phyloP scores from a whole-genome alignment of 2,888 invertebrate genomes.

The Choristoneura rosaceana region DNA sequence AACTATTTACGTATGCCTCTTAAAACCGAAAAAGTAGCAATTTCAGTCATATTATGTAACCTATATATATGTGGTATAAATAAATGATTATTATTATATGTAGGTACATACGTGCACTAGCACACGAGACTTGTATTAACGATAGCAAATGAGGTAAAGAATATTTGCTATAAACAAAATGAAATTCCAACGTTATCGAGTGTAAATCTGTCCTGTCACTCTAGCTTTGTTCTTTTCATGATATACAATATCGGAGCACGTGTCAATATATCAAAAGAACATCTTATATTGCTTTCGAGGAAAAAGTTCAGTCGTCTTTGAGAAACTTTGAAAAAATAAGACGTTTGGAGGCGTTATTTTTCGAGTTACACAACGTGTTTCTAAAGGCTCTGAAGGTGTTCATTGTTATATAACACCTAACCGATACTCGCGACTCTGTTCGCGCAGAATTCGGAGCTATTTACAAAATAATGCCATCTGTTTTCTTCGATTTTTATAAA shows the following conservation, averaged over 20 bases:
- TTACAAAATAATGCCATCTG: too few species aligned
- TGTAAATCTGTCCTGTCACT: background rate
- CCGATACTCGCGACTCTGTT: too few species aligned
- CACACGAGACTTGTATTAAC: background rate
- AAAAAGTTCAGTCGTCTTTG: background rate
- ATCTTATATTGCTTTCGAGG: conserved; percentile 2
- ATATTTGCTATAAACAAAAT: conserved; percentile 16
- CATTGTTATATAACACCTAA: background rate
- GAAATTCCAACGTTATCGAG: conserved; percentile 23
- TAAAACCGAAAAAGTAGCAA: too few species aligned
- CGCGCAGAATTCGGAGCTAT: too few species aligned
- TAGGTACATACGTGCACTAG: too few species aligned
- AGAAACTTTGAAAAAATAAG: background rate
- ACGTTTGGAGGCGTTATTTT: background rate
- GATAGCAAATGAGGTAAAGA: background rate
- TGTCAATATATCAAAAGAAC: conserved; percentile 17
- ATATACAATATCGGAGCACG: conserved; percentile 11
- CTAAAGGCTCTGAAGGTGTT: background rate
- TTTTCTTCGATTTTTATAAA: too few species aligned
- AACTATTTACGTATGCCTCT: too few species aligned
- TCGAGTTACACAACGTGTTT: too few species aligned
- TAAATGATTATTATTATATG: too few species aligned
- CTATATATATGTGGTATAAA: too few species aligned
- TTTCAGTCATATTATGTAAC: too few species aligned
- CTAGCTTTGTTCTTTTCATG: background rate